Conservation (phyloP, 2,888 invertebrate species). For the Falcaria lacertinaria region DNA sequence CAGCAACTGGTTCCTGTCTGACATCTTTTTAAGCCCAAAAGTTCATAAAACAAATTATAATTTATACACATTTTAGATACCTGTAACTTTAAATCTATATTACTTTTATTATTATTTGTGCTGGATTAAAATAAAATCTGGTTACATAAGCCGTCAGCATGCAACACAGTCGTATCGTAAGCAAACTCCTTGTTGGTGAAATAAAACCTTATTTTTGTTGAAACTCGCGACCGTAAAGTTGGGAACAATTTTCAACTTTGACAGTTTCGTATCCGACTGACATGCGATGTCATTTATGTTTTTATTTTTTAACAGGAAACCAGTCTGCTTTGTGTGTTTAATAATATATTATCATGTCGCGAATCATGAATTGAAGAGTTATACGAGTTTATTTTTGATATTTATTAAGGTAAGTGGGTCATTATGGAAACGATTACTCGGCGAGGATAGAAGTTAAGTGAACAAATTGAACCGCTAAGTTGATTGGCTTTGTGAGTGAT, state of each 20-base stretch:
- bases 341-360: not conserved
- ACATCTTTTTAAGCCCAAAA: too few relatives aligned
- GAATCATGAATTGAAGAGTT: too few relatives aligned
- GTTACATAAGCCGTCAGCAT: not conserved
- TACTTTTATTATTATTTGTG: not conserved
- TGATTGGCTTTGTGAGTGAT: too few relatives aligned
- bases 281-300: not conserved
- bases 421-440: too few relatives aligned
- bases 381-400: too few relatives aligned
- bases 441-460: too few relatives aligned
- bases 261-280: conserved; percentile 1
- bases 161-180: not conserved
- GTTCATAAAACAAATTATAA: too few relatives aligned
- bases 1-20: too few relatives aligned
- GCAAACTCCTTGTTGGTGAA: not conserved
- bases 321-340: not conserved
- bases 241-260: not conserved
- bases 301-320: not conserved
- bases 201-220: conserved; percentile 2
- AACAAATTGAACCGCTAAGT: too few relatives aligned
- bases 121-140: not conserved
- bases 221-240: conserved; percentile 1
- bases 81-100: too few relatives aligned
- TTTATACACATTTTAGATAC: too few relatives aligned
- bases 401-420: too few relatives aligned